phyloP scores from a whole-genome alignment of 37 sponge, comb jelly and placozoan species.

The Beroe forskalii region DNA sequence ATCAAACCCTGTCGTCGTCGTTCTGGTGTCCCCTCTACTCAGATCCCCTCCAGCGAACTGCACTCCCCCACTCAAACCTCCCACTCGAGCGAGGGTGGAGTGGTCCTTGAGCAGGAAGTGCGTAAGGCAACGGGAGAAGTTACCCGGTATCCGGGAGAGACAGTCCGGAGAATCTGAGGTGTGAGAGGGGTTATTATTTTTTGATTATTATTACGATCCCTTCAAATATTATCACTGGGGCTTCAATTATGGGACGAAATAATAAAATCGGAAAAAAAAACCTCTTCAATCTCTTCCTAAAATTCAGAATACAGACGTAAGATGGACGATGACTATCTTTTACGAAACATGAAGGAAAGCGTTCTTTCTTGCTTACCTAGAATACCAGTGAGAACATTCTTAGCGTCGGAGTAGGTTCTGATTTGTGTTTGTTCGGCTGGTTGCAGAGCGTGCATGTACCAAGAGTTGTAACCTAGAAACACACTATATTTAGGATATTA shows the following conservation, averaged over 20 bases:
- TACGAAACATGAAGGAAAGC: too few species aligned
- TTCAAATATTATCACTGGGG: too few species aligned
- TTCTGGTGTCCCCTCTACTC: background rate
- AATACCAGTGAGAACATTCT: conserved; percentile 69
- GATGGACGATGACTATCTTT: background rate
- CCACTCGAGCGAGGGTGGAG: background rate
- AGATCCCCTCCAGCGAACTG: background rate
- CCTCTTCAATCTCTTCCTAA: too few species aligned
- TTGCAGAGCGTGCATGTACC: conserved; percentile 54
- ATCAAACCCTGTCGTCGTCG: background rate
- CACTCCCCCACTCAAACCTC: background rate
- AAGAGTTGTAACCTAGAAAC: background rate
- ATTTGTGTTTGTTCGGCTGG: conserved; percentile 69
- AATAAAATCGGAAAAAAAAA: too few species aligned
- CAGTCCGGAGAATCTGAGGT: conserved; percentile 8
- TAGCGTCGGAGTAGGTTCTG: conserved; percentile 84
- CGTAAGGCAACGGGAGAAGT: background rate
- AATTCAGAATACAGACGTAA: background rate
- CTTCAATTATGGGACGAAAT: too few species aligned
- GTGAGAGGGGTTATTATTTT: too few species aligned
- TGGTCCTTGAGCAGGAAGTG: background rate
- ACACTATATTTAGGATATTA: too few species aligned
- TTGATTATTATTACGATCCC: too few species aligned
- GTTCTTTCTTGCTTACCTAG: background rate
- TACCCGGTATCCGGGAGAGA: background rate